A percentile compares a stretch with the other conserved stretches of the same genome.
phyloP scores from a whole-genome alignment of 2,113 vertebrate species.

The Crotalus tigris region DNA sequence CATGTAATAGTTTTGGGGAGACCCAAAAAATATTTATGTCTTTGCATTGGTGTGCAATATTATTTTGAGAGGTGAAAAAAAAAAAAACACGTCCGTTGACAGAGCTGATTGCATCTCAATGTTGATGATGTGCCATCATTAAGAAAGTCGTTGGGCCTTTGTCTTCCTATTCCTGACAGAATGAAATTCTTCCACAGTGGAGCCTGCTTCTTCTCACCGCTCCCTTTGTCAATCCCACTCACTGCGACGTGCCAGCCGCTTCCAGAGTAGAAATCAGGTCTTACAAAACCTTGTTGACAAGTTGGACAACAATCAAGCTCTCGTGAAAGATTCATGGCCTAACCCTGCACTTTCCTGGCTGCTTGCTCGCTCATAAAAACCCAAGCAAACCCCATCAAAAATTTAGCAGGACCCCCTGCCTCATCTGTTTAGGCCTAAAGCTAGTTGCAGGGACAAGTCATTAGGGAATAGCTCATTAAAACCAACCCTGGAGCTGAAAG shows the following conservation, averaged over 20 bases:
- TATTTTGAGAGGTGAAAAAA: background rate
- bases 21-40: background rate
- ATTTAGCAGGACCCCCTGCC: slow-evolving; percentile 87
- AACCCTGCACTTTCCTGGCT: slow-evolving; percentile 72
- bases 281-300: slow-evolving; percentile 67
- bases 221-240: slow-evolving; percentile 41
- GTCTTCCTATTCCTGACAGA: slow-evolving; percentile 30
- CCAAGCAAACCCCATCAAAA: slow-evolving; percentile 87
- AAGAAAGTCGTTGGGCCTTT: background rate
- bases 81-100: background rate
- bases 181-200: slow-evolving; percentile 3
- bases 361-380: slow-evolving; percentile 79
- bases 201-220: slow-evolving; percentile 8
- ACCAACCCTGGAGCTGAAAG: slow-evolving; percentile 83
- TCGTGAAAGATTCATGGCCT: slow-evolving; percentile 81
- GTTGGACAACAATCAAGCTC: slow-evolving; percentile 70
- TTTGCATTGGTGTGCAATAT: background rate
- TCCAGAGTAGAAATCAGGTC: slow-evolving; percentile 67
- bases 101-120: background rate
- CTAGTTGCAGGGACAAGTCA: slow-evolving; percentile 88
- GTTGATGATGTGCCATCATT: background rate
- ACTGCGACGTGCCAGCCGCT: slow-evolving; percentile 51
- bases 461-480: slow-evolving; percentile 90
- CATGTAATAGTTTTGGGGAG: background rate
- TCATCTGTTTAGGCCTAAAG: slow-evolving; percentile 89